phyloP scores from a whole-genome alignment of 2,113 vertebrate species.

The Cottus gobio region DNA sequence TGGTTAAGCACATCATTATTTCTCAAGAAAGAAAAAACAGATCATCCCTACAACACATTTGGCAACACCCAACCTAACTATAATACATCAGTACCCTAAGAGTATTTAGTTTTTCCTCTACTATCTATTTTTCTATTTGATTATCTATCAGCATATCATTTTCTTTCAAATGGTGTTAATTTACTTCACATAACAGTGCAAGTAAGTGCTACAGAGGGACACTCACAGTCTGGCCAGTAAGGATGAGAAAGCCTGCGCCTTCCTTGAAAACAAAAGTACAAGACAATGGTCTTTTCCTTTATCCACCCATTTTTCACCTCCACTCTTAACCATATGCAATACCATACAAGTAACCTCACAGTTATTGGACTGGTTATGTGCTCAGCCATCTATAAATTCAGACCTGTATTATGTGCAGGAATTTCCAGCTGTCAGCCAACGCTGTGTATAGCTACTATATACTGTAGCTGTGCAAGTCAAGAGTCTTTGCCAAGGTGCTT shows the following conservation, averaged over 20 bases:
- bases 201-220: conserved; percentile 12
- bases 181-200: conserved; percentile 26
- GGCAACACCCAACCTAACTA: neutral
- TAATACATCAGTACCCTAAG: neutral
- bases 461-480: too few relatives aligned
- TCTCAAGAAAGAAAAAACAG: neutral
- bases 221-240: neutral
- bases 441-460: neutral
- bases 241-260: neutral
- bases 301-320: neutral
- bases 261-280: conserved; percentile 19
- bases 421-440: neutral
- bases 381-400: neutral
- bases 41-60: neutral
- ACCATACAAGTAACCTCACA: neutral
- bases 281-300: neutral
- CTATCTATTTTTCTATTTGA: conserved; percentile 15
- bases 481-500: too few relatives aligned
- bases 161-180: conserved; percentile 35
- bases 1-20: neutral
- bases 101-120: neutral
- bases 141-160: conserved; percentile 44
- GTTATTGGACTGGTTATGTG: too few relatives aligned
- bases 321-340: neutral
- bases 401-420: neutral